Conservation (phyloP, 1,140 invertebrate genomes). For the Lucilia cuprina region DNA sequence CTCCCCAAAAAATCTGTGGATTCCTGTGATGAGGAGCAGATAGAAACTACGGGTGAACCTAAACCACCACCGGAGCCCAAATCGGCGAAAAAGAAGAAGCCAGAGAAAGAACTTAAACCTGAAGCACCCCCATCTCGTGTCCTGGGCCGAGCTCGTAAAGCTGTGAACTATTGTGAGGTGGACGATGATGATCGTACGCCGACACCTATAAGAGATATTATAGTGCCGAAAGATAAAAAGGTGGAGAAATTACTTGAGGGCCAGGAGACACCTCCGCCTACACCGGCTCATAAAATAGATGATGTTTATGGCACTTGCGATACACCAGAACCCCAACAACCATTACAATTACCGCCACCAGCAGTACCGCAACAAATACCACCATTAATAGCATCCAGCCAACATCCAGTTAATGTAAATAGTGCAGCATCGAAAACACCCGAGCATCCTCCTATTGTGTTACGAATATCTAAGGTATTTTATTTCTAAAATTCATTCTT, state of each 20-base stretch:
- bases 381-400: not conserved
- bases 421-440: conserved; percentile 53
- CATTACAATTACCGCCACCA: conserved; percentile 47
- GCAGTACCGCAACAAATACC: conserved; percentile 40
- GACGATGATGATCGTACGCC: conserved; percentile 56
- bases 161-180: conserved; percentile 60
- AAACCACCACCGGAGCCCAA: conserved; percentile 44
- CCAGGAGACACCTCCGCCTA: conserved; percentile 17
- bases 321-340: conserved; percentile 41
- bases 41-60: conserved; percentile 8
- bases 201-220: conserved; percentile 62
- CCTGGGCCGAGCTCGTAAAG: conserved; percentile 54
- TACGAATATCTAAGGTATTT: conserved; percentile 68
- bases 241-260: conserved; percentile 13
- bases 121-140: conserved; percentile 61
- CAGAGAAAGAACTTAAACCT: conserved; percentile 60
- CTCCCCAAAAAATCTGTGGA: conserved; percentile 36
- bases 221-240: conserved; percentile 37
- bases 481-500: conserved; percentile 14
- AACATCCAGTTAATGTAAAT: conserved; percentile 5
- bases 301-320: conserved; percentile 36
- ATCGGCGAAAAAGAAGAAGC: conserved; percentile 50
- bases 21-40: conserved; percentile 43
- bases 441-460: conserved; percentile 67
- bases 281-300: conserved; percentile 30